Conservation (phyloP, 1,140 invertebrate species). For the Trachelipus rathkii region DNA sequence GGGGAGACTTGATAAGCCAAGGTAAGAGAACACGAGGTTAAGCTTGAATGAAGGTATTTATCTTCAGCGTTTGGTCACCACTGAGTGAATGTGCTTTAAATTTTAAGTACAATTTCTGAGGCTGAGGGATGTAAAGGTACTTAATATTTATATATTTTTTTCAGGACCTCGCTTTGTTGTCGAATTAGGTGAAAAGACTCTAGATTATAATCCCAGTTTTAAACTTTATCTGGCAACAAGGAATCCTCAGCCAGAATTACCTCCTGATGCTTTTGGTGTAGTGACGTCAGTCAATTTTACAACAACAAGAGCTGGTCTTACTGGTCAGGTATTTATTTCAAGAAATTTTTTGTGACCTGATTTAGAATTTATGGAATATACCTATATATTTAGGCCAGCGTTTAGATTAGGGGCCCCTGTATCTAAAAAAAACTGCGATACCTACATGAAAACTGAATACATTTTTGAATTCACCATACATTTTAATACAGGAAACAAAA, state of each 20-base stretch:
- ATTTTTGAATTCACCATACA: too few species aligned
- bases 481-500: too few species aligned
- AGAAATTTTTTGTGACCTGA: background rate
- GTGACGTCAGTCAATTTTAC: constrained; percentile 77
- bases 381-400: too few species aligned
- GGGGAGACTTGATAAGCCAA: constrained; percentile 64
- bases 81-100: too few species aligned
- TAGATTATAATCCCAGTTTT: constrained; percentile 78
- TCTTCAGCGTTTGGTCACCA: too few species aligned
- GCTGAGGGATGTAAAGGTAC: too few species aligned
- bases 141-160: constrained; percentile 43
- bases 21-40: constrained; percentile 49
- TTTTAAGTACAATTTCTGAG: too few species aligned
- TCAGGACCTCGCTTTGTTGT: constrained; percentile 59
- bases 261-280: constrained; percentile 59
- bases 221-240: constrained; percentile 72
- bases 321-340: constrained; percentile 52
- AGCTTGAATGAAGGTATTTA: too few species aligned
- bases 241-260: constrained; percentile 60
- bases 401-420: too few species aligned
- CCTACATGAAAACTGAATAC: too few species aligned
- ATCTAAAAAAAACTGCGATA: too few species aligned
- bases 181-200: constrained; percentile 69
- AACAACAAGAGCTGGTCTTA: constrained; percentile 72
- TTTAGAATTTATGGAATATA: too few species aligned